Evolutionary conservation across 1,140 invertebrate species (phyloP), one percentile per base, ranked within the genome.

Genomic region (Leptopilina clavipes): DNA sequence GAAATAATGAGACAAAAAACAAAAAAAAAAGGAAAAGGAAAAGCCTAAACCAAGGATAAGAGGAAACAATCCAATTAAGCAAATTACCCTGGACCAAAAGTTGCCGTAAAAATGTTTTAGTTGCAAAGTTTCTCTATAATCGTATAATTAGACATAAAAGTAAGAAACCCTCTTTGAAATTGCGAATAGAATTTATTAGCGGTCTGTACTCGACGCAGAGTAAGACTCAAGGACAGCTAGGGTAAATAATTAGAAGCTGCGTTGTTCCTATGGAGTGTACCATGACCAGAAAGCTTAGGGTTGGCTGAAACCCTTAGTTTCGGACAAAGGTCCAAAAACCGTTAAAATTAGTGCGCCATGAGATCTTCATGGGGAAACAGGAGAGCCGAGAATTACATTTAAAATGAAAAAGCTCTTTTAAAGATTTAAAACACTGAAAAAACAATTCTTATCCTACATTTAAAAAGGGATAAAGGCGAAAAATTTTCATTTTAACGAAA

Each of bases 181-280:
- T 73, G 43, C 71, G 25, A 37, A 59, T 54, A 48, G 77, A 70
- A 84, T 84, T 84, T 84, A 84, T 84, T 83, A 84, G 82, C 56
- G 73, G 79, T 59, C 77, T 84, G 83, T 72, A 74, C 18, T 14
- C 76, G 83, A 84, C 83, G 25, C 5, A 82, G 75, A 78, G 79
- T 75, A 72, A 78, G 79, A 81, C 79, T 81, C 78, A 31, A 77
- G 48, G 59, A 73, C 73, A 22, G 73, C 65, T 45, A 52, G 72
- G 81, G 79, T 82, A 84, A 84, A 84, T 84, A 84, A 84, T 84
- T 84, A 84, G 81, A 76, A 71, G 76, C 56, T 65, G 56, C 56
- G 19, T 56, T 22, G 18, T 56, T 56, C 54, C 54, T 25, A 22
- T 19, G 19, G 56, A 65, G 56, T 65, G 56, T 31, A 31, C 56